Base-by-base conservation (phyloP, 2,797 vertebrate species). In the Macrochelys suwanniensis region DNA sequence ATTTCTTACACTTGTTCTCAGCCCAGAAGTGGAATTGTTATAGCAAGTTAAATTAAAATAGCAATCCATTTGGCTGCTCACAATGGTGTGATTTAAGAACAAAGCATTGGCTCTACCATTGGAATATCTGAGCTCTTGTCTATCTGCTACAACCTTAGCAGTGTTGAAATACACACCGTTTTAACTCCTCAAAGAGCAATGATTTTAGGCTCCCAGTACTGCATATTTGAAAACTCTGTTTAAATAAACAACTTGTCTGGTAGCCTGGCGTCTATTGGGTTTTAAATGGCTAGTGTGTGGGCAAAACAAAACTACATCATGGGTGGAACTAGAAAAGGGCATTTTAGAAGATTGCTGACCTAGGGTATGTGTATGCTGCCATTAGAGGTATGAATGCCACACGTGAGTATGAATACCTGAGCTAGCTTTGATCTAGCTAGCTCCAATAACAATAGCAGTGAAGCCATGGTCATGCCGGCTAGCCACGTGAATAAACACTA, bases 171-270 rank as follows among this genome's bases (percentile, higher is more conserved):
- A 2, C 19, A 2, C 51, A 54, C n/a, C 23, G 5, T 5, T 56
- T 1, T 28, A 59, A 6, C 0, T 0, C 31, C n/a, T 31, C 79
- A 4, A 28, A 1, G 28, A 61, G 28, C 0, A 1, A 28, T 1
- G 37, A 13, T 3, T 7, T 83, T 37, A 42, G 51, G 47, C 6
- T 87, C 11, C 85, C 28, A 3, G 11, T 9, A 33, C 4, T 13
- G 21, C 16, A 0, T 16, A 2, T 10, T 31, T 51, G 2, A 5
- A 68, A 37, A 68, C n/a, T 28, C 26, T 50, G 33, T 53, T 88
- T 49, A 8, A 42, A 1, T 78, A n/a, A 25, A 8, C 23, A 45
- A 89, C 83, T 37, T 91, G 74, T 92, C 59, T 59, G 37, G 51
- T 87, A 86, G 59, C 51, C 80, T 81, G 83, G 7, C 71, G 94